Evolutionary conservation across 37 sponge, comb jelly and placozoan genomes (phyloP).

Genomic region (Petrosia ficiformis): DNA sequence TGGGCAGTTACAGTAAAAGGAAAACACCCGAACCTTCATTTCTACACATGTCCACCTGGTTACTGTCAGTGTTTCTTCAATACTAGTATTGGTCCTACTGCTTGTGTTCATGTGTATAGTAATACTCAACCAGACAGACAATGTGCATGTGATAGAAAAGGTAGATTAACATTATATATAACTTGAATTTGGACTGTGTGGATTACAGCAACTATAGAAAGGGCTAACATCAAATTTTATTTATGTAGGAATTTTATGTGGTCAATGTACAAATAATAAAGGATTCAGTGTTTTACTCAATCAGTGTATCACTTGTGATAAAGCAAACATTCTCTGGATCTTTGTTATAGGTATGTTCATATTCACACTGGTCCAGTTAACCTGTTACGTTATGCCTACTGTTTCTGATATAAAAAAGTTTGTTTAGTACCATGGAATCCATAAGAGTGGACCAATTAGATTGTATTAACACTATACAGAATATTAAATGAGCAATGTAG

Average conservation of each 20-base stretch:
- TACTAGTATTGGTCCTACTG: background rate
- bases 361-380: background rate
- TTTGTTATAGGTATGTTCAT: background rate
- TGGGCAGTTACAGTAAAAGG: background rate
- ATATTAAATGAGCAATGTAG: too few relatives aligned
- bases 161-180: background rate
- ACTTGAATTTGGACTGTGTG: too few relatives aligned
- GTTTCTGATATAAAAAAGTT: too few relatives aligned
- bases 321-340: background rate
- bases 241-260: constrained; percentile 7
- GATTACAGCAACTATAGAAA: too few relatives aligned
- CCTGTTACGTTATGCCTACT: too few relatives aligned
- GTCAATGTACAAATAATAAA: background rate
- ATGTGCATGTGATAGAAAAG: constrained; percentile 16
- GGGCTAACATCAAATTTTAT: too few relatives aligned
- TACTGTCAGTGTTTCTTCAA: constrained; percentile 26
- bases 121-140: constrained; percentile 5
- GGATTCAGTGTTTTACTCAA: constrained; percentile 7
- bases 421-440: too few relatives aligned
- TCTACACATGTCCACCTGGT: constrained; percentile 22
- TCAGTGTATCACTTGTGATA: background rate
- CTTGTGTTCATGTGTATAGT: background rate
- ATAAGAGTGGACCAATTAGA: too few relatives aligned
- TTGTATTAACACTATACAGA: too few relatives aligned
- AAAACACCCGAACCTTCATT: background rate